Evolutionary conservation across 2,888 invertebrate species (phyloP).

Genomic region (Cremastinae sp.): DNA sequence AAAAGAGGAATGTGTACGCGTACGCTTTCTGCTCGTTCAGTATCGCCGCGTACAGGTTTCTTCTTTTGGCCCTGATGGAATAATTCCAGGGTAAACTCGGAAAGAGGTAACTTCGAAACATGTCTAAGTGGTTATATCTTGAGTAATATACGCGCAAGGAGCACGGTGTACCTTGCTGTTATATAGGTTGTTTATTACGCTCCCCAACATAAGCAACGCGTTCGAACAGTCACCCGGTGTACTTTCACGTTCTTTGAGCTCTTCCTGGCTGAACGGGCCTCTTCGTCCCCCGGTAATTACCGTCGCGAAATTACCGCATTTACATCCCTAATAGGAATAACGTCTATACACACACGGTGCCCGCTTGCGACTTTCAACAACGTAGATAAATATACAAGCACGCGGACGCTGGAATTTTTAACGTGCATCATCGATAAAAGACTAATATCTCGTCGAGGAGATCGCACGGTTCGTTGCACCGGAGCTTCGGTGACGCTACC

Average conservation of each 20-base stretch:
- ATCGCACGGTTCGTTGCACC: too few species aligned
- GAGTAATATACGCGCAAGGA: slow-evolving; percentile 3
- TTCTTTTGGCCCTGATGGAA: slow-evolving; percentile 16
- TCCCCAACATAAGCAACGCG: slow-evolving; percentile 29
- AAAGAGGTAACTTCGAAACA: slow-evolving; percentile 25
- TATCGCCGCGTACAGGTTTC: neutral
- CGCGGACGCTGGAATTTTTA: slow-evolving; percentile 67
- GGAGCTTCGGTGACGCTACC: too few species aligned
- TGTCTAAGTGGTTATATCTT: slow-evolving; percentile 22
- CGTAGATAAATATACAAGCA: neutral
- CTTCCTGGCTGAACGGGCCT: slow-evolving; percentile 47
- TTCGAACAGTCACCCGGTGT: slow-evolving; percentile 23
- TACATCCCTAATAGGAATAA: slow-evolving; percentile 74
- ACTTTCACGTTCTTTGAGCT: slow-evolving; percentile 25
- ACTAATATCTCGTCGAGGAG: too few species aligned
- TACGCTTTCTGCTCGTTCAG: neutral
- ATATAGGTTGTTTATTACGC: neutral
- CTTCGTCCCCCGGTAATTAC: slow-evolving; percentile 71
- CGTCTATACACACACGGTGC: neutral
- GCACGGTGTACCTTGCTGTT: neutral
- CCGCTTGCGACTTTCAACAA: too few species aligned
- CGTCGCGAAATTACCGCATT: slow-evolving; percentile 72
- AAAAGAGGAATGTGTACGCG: neutral
- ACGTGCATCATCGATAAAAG: too few species aligned
- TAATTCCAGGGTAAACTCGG: slow-evolving; percentile 28